A percentile compares a stretch with the other conserved stretches of the same genome.
phyloP scores from a whole-genome alignment of 2,113 vertebrate species.

The Dryoscopus gambensis region DNA sequence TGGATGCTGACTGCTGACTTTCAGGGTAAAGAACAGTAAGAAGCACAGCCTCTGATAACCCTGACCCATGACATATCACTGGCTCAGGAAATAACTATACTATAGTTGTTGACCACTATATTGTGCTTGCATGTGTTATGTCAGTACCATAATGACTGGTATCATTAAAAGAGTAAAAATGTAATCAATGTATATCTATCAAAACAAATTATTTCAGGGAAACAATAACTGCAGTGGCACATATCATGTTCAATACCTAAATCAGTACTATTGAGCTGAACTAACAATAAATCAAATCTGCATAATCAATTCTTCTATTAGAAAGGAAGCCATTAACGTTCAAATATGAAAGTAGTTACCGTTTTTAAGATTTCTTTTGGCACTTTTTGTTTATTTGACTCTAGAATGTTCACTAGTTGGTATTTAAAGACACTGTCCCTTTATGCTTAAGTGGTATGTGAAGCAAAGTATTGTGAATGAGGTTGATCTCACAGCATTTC shows the following conservation, averaged over 20 bases:
- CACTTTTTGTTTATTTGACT: not conserved
- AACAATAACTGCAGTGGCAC: not conserved
- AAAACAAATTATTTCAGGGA: constrained; percentile 21
- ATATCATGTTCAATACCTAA: not conserved
- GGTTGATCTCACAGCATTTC: not conserved
- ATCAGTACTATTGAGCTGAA: constrained; percentile 12
- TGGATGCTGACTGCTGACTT: not conserved
- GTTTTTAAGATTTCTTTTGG: not conserved
- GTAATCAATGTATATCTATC: constrained; percentile 11
- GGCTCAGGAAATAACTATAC: not conserved
- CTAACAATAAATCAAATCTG: not conserved
- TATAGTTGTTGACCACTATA: not conserved
- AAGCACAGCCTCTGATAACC: not conserved
- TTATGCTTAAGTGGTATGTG: not conserved
- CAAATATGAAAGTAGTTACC: not conserved
- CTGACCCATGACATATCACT: not conserved
- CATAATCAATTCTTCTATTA: not conserved
- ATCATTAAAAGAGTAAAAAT: constrained; percentile 11
- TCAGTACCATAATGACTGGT: not conserved
- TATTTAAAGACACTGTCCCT: not conserved
- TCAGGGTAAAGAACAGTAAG: not conserved
- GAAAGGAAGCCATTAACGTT: constrained; percentile 24
- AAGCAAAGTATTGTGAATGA: not conserved
- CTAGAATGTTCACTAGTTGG: not conserved
- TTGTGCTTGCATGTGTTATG: not conserved